Base-by-base conservation (phyloP, 2,797 vertebrate species). In the Gadopsis marmoratus region DNA sequence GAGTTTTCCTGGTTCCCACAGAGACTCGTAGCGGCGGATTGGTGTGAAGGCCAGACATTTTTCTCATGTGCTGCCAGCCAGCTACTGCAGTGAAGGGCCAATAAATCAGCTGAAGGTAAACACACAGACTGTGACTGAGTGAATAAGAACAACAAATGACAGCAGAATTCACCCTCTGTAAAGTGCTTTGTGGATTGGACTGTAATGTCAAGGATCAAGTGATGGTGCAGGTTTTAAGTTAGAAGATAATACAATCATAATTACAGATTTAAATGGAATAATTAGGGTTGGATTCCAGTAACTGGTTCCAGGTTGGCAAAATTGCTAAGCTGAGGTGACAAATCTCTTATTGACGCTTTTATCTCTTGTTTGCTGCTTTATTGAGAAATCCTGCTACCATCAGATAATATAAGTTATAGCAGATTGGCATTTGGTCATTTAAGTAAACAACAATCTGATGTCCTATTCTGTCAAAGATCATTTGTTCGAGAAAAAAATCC, bases 1-100 rank as follows among this genome's bases (percentile, higher is more conserved):
- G 82, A 81, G 84, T 88, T 92, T 92, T 86, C 83, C 59, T 37
- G 77, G 92, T 94, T 92, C 92, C 92, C 93, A 92, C 86, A 90
- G 88, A 89, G 88, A 65, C 41, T 79, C 29, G 12, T 59, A 67
- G 58, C 51, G 0, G 67, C 14, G 13, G 76, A 77, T 71, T n/a
- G 3, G 60, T 59, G 69, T 37, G 48, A 84, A 71, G 81, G 87
- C 83, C 79, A 63, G 67, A 79, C 74, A 78, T 85, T 86, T 91
- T 89, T 91, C 81, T 91, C 86, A 85, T 87, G 66, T 83, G 65
- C 58, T 85, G 61, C 85, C 88, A 88, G 67, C 67, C 58, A 73
- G 76, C 82, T 79, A 81, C 86, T 78, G 79, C 74, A 63, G 83
- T 11, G 33, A 79, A 50, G 55, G 73, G 64, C 61, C 61, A 65